phyloP scores from a whole-genome alignment of 2,113 vertebrate genomes.

The Cololabis saira region DNA sequence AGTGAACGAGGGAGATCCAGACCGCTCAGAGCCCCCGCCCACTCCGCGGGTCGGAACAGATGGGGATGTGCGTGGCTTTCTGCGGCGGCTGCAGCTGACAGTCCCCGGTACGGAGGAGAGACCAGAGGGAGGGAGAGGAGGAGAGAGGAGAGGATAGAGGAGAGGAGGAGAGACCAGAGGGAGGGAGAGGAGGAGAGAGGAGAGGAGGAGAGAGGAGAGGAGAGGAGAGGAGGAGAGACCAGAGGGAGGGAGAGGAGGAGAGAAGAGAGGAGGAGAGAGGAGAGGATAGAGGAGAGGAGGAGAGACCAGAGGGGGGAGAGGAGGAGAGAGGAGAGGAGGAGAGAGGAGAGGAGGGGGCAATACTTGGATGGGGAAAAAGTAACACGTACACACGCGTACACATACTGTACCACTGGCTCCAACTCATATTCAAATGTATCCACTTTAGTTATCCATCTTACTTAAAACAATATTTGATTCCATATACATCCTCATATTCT shows the following conservation, averaged over 20 bases:
- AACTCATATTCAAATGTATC: no score
- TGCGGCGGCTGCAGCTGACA: conserved; percentile 67
- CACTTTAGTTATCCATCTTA: no score
- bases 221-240: no score
- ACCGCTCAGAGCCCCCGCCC: conserved; percentile 26
- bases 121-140: neutral
- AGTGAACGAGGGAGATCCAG: conserved; percentile 10
- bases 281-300: conserved; percentile 23
- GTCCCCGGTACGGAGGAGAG: conserved; percentile 52
- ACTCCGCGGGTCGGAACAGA: conserved; percentile 42
- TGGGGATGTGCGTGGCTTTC: conserved; percentile 48
- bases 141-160: neutral
- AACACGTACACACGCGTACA: no score
- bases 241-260: neutral
- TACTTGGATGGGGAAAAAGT: no score
- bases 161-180: no score
- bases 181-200: neutral
- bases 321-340: neutral
- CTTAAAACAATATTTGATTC: no score
- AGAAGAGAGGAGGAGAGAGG: no score
- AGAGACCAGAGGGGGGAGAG: conserved; percentile 1
- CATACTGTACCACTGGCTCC: no score
- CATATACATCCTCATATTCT: no score
- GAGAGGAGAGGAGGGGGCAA: no score
- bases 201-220: neutral